Conservation (phyloP, 2,797 vertebrate species). For the Eulemur coronatus region DNA sequence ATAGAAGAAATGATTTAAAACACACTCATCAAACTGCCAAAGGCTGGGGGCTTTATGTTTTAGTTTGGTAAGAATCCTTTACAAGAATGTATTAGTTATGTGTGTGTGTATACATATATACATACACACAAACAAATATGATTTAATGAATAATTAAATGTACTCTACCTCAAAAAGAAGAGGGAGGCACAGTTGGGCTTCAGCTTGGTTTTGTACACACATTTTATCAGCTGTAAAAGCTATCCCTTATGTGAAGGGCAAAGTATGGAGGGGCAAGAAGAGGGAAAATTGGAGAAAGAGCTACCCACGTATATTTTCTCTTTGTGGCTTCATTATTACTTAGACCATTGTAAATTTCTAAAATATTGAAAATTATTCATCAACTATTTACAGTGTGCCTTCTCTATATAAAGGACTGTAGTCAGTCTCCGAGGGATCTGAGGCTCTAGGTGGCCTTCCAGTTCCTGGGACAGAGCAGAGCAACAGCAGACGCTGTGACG, state of each 20-base stretch:
- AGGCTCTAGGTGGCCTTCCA: not conserved
- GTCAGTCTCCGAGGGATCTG: not conserved
- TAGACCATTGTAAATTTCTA: not conserved
- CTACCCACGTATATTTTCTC: not conserved
- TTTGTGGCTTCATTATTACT: not conserved
- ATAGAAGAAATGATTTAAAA: conserved; percentile 6
- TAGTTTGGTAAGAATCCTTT: not conserved
- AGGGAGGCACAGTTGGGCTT: not conserved
- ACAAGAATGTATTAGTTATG: not conserved
- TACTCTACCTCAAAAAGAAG: not conserved
- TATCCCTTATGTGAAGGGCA: not conserved
- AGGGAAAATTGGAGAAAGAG: not conserved
- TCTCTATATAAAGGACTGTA: not conserved
- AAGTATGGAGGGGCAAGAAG: not conserved
- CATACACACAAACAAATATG: not conserved
- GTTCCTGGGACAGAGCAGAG: not conserved
- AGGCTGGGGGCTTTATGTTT: not conserved
- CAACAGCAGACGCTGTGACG: not conserved
- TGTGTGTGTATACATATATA: not conserved
- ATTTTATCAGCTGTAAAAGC: not conserved
- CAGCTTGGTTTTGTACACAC: not conserved
- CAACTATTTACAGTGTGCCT: not conserved
- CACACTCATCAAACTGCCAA: not conserved
- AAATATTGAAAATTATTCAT: not conserved
- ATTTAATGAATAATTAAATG: not conserved